Base-by-base conservation (phyloP, 1,140 invertebrate species). In the Heliothis virescens region DNA sequence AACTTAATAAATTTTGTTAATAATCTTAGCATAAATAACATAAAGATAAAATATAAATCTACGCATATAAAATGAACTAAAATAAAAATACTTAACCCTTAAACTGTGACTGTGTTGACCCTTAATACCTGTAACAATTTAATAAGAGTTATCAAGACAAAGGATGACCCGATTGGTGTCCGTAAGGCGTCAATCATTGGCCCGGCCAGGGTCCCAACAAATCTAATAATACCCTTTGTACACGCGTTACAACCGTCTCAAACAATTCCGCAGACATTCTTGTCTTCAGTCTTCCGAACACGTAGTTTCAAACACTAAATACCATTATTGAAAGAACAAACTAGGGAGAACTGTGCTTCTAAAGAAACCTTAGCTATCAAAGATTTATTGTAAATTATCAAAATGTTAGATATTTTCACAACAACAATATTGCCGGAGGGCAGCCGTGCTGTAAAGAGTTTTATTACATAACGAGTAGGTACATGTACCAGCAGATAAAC, bases 201-300 rank as follows among this genome's bases (percentile, higher is more conserved):
- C 41, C 11, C 18, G 16, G 69, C 34, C 59, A 57, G 18, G 26
- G 60, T 74, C 29, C 50, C 48, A 65, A 55, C 59, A 55, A 79
- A 60, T 63, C 60, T 62, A 74, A 79, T 79, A 79, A 79, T 74
- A 74, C 69, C 67, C 50, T 41, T 73, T 47, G 59, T 65, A 26
- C 50, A 52, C 79, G 16, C 79, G 60, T 57, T 52, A 63, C 48
- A 65, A 12, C 15, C 34, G 7, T 48, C 77, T 41, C 41, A 34
- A 72, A 69, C 67, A 34, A 18, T 72, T 72, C 18, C 29, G 47
- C 67, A 15, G 29, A 18, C 18, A 26, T 69, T 52, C n/a, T 26
- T 52, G 16, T 12, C 63, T 29, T 52, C 13, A 3, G 48, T 71
- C 67, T 12, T 13, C 41, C 62, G 59, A 9, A 18, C 63, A 48